Conservation (phyloP, 1,140 invertebrate genomes). For the Ephestia elutella region DNA sequence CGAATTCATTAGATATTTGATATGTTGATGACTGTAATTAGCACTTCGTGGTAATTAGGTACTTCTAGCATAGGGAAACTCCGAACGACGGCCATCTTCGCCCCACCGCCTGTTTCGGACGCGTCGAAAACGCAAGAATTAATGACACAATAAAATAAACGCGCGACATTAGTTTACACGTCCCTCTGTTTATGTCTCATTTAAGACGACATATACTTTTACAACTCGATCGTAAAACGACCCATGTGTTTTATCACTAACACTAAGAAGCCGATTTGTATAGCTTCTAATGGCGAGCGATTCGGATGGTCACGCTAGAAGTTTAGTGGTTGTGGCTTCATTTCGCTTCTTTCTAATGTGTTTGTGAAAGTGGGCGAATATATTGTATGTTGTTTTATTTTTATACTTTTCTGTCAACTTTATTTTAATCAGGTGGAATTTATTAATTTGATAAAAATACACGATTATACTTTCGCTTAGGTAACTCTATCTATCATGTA, state of each 20-base stretch:
- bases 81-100: background rate
- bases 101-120: slow-evolving; percentile 23
- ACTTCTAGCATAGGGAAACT: background rate
- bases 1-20: no score
- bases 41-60: no score
- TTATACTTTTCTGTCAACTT: background rate
- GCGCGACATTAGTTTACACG: slow-evolving; percentile 70
- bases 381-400: background rate
- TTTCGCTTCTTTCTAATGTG: background rate
- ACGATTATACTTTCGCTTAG: no score
- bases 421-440: no score
- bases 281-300: slow-evolving; percentile 41
- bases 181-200: slow-evolving; percentile 71
- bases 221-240: slow-evolving; percentile 55
- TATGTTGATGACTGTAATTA: no score
- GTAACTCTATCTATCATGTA: no score
- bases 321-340: background rate
- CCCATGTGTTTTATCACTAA: slow-evolving; percentile 42
- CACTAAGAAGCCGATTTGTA: slow-evolving; percentile 33
- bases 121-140: slow-evolving; percentile 63
- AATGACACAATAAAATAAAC: slow-evolving; percentile 72
- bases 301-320: background rate
- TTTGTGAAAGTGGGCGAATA: background rate
- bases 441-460: no score
- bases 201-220: slow-evolving; percentile 70